Base-by-base conservation (phyloP, 2,113 vertebrate genomes). In the Mormyrus iriodes region DNA sequence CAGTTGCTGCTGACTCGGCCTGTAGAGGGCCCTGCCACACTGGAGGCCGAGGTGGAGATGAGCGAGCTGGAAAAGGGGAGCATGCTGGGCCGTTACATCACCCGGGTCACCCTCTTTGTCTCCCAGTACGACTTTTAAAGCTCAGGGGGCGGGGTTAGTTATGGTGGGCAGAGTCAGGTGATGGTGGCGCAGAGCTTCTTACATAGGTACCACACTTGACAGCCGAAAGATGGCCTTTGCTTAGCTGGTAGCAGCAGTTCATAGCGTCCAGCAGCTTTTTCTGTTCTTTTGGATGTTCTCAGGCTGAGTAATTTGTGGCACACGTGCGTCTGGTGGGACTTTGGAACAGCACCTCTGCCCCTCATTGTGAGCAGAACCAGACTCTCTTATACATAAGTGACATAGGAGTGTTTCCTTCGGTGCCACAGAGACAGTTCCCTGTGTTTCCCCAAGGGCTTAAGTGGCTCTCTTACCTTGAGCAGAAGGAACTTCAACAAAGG, bases 41-140 rank as follows among this genome's bases (percentile, higher is more conserved):
- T 98, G 91, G 96, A 97, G 92, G 96, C 96, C 4, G 96, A 98
- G 65, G 94, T 98, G 93, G 97, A 98, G 93, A 98, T 98, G 97
- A 97, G 92, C 0, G 96, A 98, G 90, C 94, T 97, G 92, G 96
- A 97, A 90, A 94, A 35, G 86, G 94, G 95, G 76, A 91, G 93
- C 9, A 92, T 96, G 73, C 91, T 98, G 86, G 97, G 96, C 17
- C 96, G 95, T 89, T 97, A 97, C 90, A 93, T 98, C 92, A 98
- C 97, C 93, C 97, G 95, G 91, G 93, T 98, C 88, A 97, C 95
- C 0, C 91, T 93, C 87, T 97, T 97, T 88, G 96, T 97, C 87
- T 98, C 97, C 10, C 95, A 93, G 0, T 96, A 94, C 0, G 21
- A 89, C 0, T 96, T 98, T 88, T 96, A 95, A 89, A 89, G 91